Base-by-base conservation (phyloP, 2,113 vertebrate genomes). In the Cinclus cinclus region DNA sequence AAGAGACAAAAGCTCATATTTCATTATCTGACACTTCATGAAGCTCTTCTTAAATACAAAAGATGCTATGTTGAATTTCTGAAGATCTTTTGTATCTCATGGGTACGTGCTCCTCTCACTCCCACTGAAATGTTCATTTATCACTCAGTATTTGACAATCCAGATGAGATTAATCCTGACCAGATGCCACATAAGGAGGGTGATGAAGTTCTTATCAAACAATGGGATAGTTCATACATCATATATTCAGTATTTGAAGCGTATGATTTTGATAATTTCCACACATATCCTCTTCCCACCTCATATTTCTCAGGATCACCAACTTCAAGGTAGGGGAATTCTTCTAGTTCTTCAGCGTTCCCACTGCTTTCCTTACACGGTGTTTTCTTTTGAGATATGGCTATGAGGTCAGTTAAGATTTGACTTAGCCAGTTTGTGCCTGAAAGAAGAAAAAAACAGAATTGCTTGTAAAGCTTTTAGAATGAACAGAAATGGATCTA, bases 381-480 rank as follows among this genome's bases (percentile, higher is more conserved):
- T 0, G 1, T 85, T 87, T 94, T 94, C 49, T 90, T 92, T 64
- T 41, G 24, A 60, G 31, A 91, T 70, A 91, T 41, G 21, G 49
- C n/a, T 64, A 68, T 13, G 31, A 95, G 75, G 44, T 95, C 92
- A 83, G 1, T 71, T 80, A 96, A 53, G 58, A 96, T 92, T 42
- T 95, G 94, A 21, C 65, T 64, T 25, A 96, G 9, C 92, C 94
- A 96, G 70, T 96, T 96, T 13, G 95, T 90, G 39, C 95, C 96
- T 96, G 67, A 73, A 58, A 73, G 49, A 28, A 15, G 23, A 52
- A 68, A 62, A 79, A 79, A 11, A 42, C 15, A 58, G 20, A 83
- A 15, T 11, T 58, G 0, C 41, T 63, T 55, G 6, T 17, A 50
- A 78, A 81, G 27, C 7, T 5, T 84, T 23, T 25, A 42, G 17